Evolutionary conservation across 2,113 vertebrate genomes (phyloP), one percentile per base, ranked within the genome.

Genomic region (Aptenodytes patagonicus): DNA sequence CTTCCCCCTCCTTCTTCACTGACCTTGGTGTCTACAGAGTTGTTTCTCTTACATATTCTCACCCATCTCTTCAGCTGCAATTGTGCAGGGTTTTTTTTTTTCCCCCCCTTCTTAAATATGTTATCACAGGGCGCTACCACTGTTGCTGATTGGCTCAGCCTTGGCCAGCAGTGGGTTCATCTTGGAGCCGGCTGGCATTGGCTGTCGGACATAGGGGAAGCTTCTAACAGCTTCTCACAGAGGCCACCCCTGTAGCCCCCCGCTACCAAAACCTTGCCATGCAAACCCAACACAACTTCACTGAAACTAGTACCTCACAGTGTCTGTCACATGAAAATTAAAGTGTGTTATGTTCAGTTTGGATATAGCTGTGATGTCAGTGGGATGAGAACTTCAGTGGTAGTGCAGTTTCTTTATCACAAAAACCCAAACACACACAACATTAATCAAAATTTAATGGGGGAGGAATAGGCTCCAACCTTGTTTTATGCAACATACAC

Each of bases 361-460:
- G 20, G 10, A 17, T 32, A 60, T 6, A 70, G 10, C 3, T 90
- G 20, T 28, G 13, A 65, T 31, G 13, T 44, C 21, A 58, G 11
- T 40, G 7, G 32, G 8, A 42, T 46, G 21, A 70, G 3, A 4
- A 61, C 55, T 46, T 42, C 3, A 68, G 17, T 29, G 25, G 57
- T 64, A 78, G 9, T 89, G 13, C 24, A 75, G 15, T 26, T 52
- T 71, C 29, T 54, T 29, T 72, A 36, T 18, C 31, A 82, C 20
- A 62, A 44, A 75, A 66, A 38, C 0, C 0, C 4, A 60, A 91
- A 66, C 21, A 32, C 5, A 20, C 6, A n/a, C 2, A 2, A 54
- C 7, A 66, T 44, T 57, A 40, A 42, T 46, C 17, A 58, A 60
- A 58, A 86, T 4, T 12, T 36, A 79, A 40, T 8, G 15, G 6